Base-by-base conservation (phyloP, 1,140 invertebrate genomes). In the Spodoptera frugiperda region DNA sequence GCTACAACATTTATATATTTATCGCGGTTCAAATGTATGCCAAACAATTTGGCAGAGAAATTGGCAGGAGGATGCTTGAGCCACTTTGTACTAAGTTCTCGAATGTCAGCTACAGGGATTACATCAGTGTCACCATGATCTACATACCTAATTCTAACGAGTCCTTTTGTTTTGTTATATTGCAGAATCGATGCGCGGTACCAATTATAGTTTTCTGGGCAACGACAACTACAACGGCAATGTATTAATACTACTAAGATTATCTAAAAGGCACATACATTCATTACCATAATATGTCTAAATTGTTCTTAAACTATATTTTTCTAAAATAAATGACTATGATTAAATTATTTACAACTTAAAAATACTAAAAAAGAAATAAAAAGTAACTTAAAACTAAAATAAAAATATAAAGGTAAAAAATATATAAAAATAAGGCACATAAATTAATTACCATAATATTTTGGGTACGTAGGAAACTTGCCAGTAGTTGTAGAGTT, bases 41-140 rank as follows among this genome's bases (percentile, higher is more conserved):
- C 87, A 75, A 86, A 55, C 76, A 94, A 78, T 68, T 79, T 85
- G 1, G 79, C 88, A 5, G 86, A 61, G 4, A 93, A n/a, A n/a
- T 86, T 86, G 3, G 78, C 76, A 0, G 91, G 86, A 0, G 91
- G 90, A 8, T 93, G 77, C 33, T 74, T 78, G 11, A 73, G 46
- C 82, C 88, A 93, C 49, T 90, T 84, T 19, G 88, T 80, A 15
- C 33, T 75, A 11, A 92, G 89, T 80, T 93, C 93, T 77, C 84
- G 87, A 3, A 86, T 83, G 75, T 94, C 83, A 21, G 80, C 73
- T 19, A 89, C 25, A 3, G 87, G 72, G 51, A 93, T 78, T 6
- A 92, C 61, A 71, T 87, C 87, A 49, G 86, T 79, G 71, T 93
- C 91, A 5, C 93, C 93, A 72, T 89, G 93, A 80, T 94, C 93